Evolutionary conservation across 2,113 vertebrate species (phyloP), one percentile per base, ranked within the genome.

Genomic region (Hepsetus odoe): DNA sequence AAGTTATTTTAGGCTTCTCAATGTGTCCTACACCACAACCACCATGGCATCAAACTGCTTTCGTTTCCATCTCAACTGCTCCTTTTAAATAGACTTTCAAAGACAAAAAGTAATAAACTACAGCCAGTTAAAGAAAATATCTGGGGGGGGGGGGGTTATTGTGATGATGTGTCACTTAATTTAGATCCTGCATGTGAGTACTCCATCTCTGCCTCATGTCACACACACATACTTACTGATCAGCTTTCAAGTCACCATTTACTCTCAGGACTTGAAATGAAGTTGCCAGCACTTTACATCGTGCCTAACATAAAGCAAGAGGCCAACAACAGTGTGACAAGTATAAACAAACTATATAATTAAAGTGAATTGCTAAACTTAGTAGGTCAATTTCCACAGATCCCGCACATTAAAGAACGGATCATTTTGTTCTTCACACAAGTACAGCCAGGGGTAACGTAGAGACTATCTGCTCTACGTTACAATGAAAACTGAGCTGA

Each of bases 221-320:
- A 32, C 53, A 42, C 30, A 38, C 14, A 38, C 56, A 56, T 67
- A 44, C 64, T 56, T 68, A 22, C n/a, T 65, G 24, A 13, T 65
- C 69, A 32, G 33, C 61, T 51, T 28, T 68, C 40, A 62, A 24
- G 73, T 35, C 69, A 73, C 61, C 44, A 10, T 77, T 35, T 66
- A 67, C 44, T 72, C 33, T 40, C 40, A 58, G 67, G 28, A 56
- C 33, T 70, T 6, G 7, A 32, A 70, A 7, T 18, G 7, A 24
- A 30, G 22, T 55, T 46, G 46, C 18, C 73, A 76, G 62, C 13
- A 62, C 24, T 20, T 65, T 26, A 12, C 22, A 12, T 30, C 24
- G 16, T 7, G 8, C 4, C 6, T 3, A 38, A 9, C 20, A n/a
- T 22, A 11, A 35, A 38, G n/a, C 20, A 20, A 38, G 20, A 12